Evolutionary conservation across 2,888 invertebrate species (phyloP).

Genomic region (Sesia apiformis): DNA sequence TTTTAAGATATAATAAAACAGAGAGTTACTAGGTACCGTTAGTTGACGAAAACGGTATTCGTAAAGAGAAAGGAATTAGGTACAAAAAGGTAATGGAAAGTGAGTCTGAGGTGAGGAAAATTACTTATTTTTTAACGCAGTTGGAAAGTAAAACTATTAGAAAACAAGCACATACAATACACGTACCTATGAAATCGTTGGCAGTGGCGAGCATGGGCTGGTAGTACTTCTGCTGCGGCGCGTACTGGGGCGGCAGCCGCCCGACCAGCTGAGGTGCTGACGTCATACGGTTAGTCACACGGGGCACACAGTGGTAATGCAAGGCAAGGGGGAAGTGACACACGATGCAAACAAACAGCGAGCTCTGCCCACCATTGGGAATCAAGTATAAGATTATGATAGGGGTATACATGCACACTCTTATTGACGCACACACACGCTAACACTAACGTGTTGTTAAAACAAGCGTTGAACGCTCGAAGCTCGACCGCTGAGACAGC

Average conservation of each 20-base stretch:
- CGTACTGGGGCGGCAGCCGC: constrained; percentile 37
- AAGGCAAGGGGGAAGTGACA: neutral
- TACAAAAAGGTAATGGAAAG: too few relatives aligned
- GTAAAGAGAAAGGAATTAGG: too few relatives aligned
- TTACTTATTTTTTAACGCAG: too few relatives aligned
- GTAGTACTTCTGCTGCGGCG: constrained; percentile 52
- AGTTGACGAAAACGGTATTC: too few relatives aligned
- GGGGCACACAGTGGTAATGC: neutral
- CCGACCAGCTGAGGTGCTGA: constrained; percentile 27
- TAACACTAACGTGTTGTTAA: neutral
- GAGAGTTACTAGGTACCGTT: too few relatives aligned
- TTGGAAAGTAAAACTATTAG: too few relatives aligned
- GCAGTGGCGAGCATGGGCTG: constrained; percentile 56
- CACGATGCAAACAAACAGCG: constrained; percentile 5
- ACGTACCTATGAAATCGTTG: constrained; percentile 58
- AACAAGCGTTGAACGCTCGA: neutral
- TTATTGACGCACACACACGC: neutral
- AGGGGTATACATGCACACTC: neutral
- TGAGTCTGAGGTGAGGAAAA: too few relatives aligned
- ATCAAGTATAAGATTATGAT: neutral
- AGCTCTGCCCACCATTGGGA: neutral
- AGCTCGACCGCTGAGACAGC: neutral
- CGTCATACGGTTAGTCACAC: constrained; percentile 35
- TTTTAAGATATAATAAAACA: too few relatives aligned
- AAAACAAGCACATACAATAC: too few relatives aligned